Base-by-base conservation (phyloP, 1,140 invertebrate genomes). In the honey bee (Apis mellifera) region DNA sequence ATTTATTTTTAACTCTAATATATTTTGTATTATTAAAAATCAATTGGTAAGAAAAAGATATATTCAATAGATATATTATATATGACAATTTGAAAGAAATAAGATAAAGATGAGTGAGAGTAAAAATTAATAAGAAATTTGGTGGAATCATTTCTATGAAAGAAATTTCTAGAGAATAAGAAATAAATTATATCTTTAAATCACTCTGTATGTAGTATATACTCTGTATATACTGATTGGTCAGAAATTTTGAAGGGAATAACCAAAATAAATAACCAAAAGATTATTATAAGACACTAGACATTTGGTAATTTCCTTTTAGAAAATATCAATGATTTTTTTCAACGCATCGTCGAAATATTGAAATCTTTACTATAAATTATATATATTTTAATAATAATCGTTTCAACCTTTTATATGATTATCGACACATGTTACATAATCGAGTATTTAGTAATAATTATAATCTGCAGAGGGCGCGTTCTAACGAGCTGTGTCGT, bases 361-460 rank as follows among this genome's bases (percentile, higher is more conserved):
- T 66, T 13, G 23, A 52, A 4, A 23, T 19, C 52, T 70, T 17
- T 52, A 52, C 48, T 59, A 26, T 42, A 57, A 72, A 72, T 17
- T 21, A 23, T 72, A n/a, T 70, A 13, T 17, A 54, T 50, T 50
- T 48, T 73, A 48, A 60, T 60, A 73, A 73, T 73, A 73, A 42
- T 32, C 21, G n/a, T 13, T 2, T 15, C 9, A 57, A 8, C 48
- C 48, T 62, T 73, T 62, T 21, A 75, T 21, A 75, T 75, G 59
- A 3, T 62, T 62, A 75, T 52, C 59, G 59, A 75, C 69, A 42
- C 7, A 26, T 26, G n/a, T 75, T 62, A 62, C 59, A 9, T 75
- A 75, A 75, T 75, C 59, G 72, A 50, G 15, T n/a, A n/a, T 42
- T 75, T 62, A 75, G 62, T 62, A 52, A 73, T 73, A 74, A 72